phyloP scores from a whole-genome alignment of 2,113 vertebrate species.

The Gnathonemus longibarbis region DNA sequence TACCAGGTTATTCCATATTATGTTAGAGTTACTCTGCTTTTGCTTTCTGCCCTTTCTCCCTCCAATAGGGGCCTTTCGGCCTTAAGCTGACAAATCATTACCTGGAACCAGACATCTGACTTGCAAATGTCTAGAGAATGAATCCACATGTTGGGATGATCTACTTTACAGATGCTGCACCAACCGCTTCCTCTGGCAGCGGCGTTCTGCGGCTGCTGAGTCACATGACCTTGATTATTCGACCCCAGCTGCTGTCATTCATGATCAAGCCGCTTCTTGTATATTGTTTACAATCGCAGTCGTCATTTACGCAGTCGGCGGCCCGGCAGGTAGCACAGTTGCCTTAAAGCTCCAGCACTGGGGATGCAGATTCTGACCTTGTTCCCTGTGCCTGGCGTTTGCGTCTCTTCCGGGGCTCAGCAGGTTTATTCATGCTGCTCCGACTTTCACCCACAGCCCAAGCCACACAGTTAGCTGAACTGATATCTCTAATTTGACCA shows the following conservation, averaged over 20 bases:
- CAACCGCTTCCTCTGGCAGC: background rate
- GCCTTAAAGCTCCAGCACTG: background rate
- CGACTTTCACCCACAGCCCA: background rate
- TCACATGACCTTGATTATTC: background rate
- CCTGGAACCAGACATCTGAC: background rate
- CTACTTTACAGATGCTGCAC: background rate
- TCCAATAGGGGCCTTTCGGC: background rate
- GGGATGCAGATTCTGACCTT: background rate
- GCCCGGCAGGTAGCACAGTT: background rate
- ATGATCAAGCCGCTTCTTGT: background rate
- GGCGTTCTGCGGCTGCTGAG: background rate
- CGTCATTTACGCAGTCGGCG: background rate
- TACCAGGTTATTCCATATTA: background rate
- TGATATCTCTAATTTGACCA: background rate
- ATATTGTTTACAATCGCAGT: background rate
- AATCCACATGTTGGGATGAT: background rate
- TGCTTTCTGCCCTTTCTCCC: background rate
- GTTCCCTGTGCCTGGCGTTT: background rate
- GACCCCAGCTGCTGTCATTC: background rate
- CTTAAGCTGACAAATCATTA: background rate
- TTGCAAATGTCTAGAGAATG: background rate
- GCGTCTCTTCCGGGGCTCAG: background rate
- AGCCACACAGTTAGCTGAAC: background rate
- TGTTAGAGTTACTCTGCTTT: background rate
- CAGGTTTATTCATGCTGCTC: background rate